Evolutionary conservation across 2,888 invertebrate species (phyloP).

Genomic region (Noctuana brunneofusca): DNA sequence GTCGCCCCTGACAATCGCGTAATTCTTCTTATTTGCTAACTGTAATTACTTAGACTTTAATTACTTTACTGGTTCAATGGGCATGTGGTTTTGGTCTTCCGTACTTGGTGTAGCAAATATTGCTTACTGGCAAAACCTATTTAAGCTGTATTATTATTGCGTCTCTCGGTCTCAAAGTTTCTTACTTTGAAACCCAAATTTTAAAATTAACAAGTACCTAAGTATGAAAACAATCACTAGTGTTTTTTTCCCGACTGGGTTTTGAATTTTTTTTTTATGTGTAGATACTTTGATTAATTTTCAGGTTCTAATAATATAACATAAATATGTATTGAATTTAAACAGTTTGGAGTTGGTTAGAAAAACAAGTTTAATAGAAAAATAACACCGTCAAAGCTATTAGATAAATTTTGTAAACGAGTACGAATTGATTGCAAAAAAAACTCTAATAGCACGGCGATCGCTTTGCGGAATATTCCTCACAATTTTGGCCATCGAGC

Average conservation of each 20-base stretch:
- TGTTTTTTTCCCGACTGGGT: too few relatives aligned
- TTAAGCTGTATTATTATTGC: too few relatives aligned
- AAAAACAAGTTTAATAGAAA: too few relatives aligned
- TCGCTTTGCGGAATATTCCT: constrained; percentile 16
- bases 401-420: background rate
- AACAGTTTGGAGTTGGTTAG: too few relatives aligned
- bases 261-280: too few relatives aligned
- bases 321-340: too few relatives aligned
- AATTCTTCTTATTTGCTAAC: constrained; percentile 1
- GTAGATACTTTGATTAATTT: too few relatives aligned
- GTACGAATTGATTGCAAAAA: background rate
- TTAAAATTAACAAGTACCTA: too few relatives aligned
- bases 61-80: background rate
- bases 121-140: background rate
- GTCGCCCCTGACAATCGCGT: background rate
- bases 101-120: background rate
- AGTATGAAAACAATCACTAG: too few relatives aligned
- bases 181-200: too few relatives aligned
- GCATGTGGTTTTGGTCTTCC: background rate
- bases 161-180: too few relatives aligned
- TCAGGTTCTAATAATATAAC: too few relatives aligned
- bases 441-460: background rate
- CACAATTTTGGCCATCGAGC: constrained; percentile 11
- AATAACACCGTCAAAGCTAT: background rate
- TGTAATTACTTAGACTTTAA: background rate